A percentile compares a stretch with the other conserved stretches of the same genome.
phyloP scores from a whole-genome alignment of 53 echinoderm and acorn worm species.

The Apostichopus leukothele region DNA sequence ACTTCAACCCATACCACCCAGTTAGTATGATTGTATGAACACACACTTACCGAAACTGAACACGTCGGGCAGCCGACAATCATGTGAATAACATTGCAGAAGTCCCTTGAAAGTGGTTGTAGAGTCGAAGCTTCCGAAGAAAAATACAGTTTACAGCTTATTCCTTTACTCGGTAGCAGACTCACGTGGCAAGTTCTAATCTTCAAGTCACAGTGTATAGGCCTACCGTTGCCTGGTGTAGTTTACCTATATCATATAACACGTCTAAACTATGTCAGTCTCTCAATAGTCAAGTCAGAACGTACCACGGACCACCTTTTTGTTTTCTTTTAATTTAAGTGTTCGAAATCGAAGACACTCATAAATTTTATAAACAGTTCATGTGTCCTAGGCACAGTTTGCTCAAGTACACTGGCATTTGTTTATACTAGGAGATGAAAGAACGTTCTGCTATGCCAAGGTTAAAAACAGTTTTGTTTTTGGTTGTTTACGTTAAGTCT shows the following conservation, averaged over 20 bases:
- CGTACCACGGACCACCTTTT: neutral
- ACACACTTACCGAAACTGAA: no score
- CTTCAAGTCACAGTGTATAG: neutral
- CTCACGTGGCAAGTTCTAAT: neutral
- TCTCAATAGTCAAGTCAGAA: neutral
- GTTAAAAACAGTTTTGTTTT: neutral
- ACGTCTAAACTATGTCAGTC: neutral
- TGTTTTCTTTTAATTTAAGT: neutral
- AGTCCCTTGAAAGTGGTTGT: no score
- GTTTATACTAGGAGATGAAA: neutral
- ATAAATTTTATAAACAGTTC: neutral
- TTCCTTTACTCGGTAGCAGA: neutral
- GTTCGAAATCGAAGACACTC: neutral
- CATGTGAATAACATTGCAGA: no score
- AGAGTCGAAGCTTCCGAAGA: neutral
- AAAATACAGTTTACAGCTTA: neutral
- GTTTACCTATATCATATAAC: neutral
- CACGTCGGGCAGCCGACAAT: no score
- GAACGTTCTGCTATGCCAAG: neutral
- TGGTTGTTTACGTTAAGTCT: neutral
- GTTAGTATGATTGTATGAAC: no score
- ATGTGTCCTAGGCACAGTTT: neutral
- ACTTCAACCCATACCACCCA: no score
- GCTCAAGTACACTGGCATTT: neutral
- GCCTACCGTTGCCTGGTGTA: neutral